phyloP scores from a whole-genome alignment of 2,113 vertebrate species.

The Hippopotamus amphibius region DNA sequence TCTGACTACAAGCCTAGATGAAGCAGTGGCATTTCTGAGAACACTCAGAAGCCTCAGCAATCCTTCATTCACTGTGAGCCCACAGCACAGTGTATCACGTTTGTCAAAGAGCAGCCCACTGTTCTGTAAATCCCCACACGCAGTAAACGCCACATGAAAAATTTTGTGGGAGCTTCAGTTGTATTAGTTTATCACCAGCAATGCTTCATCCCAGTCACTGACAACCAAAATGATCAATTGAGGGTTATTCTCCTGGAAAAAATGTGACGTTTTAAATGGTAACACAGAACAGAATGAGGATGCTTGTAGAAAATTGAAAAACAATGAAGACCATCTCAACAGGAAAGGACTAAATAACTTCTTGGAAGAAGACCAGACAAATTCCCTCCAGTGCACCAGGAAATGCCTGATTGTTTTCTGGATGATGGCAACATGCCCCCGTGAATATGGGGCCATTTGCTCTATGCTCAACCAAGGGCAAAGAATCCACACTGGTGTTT shows the following conservation, averaged over 20 bases:
- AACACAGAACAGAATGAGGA: background rate
- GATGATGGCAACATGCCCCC: background rate
- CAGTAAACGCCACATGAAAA: background rate
- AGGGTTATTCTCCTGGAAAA: constrained; percentile 31
- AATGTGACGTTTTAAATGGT: constrained; percentile 47
- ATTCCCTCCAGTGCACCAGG: background rate
- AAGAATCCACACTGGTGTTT: constrained; percentile 18
- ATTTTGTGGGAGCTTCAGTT: background rate
- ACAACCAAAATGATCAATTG: background rate
- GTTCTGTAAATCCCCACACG: background rate
- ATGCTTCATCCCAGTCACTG: background rate
- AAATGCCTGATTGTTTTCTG: constrained; percentile 47
- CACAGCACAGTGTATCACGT: background rate
- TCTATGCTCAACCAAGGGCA: background rate
- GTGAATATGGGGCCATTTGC: background rate
- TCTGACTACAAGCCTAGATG: background rate
- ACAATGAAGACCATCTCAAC: background rate
- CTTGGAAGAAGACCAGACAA: background rate
- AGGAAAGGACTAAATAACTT: background rate
- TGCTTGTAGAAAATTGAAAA: constrained; percentile 36
- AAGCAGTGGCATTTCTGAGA: background rate
- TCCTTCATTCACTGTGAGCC: background rate
- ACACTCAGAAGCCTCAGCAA: background rate
- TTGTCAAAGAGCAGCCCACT: background rate
- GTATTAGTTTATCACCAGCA: background rate